phyloP scores from a whole-genome alignment of 2,797 vertebrate species.

The Lycodopsis pacificus region DNA sequence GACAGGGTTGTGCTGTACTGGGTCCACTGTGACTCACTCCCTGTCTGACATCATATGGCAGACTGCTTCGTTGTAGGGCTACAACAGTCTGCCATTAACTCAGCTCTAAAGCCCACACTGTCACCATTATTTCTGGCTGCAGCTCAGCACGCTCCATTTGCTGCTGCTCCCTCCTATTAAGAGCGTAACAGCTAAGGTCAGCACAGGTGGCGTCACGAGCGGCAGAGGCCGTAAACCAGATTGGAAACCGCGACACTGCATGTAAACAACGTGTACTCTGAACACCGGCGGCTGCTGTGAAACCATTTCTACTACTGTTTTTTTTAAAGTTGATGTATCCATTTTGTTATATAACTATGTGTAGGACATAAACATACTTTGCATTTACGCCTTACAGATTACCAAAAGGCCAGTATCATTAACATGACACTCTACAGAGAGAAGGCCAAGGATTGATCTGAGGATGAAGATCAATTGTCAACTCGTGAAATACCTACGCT shows the following conservation, averaged over 20 bases:
- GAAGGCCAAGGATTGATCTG: neutral
- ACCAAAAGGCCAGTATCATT: neutral
- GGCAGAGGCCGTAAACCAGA: constrained; percentile 35
- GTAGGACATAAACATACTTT: neutral
- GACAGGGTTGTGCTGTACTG: constrained; percentile 45
- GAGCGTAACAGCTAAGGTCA: constrained; percentile 46
- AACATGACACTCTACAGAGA: neutral
- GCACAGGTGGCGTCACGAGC: constrained; percentile 10
- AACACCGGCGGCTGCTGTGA: neutral
- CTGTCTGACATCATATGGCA: constrained; percentile 70
- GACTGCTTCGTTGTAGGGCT: constrained; percentile 49
- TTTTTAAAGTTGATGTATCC: too few relatives aligned
- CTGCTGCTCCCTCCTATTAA: constrained; percentile 1
- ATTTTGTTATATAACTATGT: neutral
- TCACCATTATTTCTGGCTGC: constrained; percentile 31
- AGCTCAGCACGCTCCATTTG: constrained; percentile 32
- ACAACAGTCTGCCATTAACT: constrained; percentile 57
- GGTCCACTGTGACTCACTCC: constrained; percentile 63
- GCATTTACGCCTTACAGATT: neutral
- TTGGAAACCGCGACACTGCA: constrained; percentile 6
- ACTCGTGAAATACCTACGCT: neutral
- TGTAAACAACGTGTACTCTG: constrained; percentile 8
- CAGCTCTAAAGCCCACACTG: constrained; percentile 39
- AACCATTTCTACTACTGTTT: neutral
- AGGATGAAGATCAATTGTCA: neutral